Evolutionary conservation across 2,797 vertebrate genomes (phyloP), one percentile per base, ranked within the genome.

Genomic region (Antennarius maculatus): DNA sequence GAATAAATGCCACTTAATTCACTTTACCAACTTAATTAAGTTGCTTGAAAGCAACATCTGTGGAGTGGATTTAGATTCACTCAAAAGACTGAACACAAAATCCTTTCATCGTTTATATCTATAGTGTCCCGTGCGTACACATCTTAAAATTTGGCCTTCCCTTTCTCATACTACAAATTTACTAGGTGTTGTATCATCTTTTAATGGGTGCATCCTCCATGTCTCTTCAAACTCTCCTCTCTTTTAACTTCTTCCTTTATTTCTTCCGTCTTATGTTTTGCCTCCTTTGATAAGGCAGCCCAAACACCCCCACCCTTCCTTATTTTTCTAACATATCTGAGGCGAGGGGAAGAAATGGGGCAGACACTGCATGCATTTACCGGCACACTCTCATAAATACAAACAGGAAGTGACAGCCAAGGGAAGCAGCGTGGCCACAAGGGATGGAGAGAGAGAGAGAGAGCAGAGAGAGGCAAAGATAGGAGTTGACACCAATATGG

Each of bases 301-400:
- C 15, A 46, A 39, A n/a, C 56, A 29, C 7, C 16, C 50, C 45
- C n/a, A 6, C 47, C 23, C 23, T 23, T 7, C 6, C 50, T 28
- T 10, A 14, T 55, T 56, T 13, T 43, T 48, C 72, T 6, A 62
- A 68, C 77, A 71, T 43, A 83, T 82, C 55, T 74, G 79, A 88
- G 86, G 87, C 75, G 83, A 84, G 78, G 60, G 71, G 74, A 90
- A 85, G 85, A 93, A 92, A 89, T 91, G 87, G 92, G 90, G 83
- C 92, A 92, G 81, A 80, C 72, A 43, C 84, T 86, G 90, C 90
- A 90, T 90, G 88, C 77, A 89, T 89, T 91, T 88, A 82, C 66
- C 78, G 69, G 69, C 76, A 82, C 76, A 76, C 77, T 75, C 42
- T 60, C 80, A 80, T 74, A 74, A 78, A 86, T 76, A 85, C 71